phyloP scores from a whole-genome alignment of 2,888 invertebrate species.

The Microplitis deprimator region DNA sequence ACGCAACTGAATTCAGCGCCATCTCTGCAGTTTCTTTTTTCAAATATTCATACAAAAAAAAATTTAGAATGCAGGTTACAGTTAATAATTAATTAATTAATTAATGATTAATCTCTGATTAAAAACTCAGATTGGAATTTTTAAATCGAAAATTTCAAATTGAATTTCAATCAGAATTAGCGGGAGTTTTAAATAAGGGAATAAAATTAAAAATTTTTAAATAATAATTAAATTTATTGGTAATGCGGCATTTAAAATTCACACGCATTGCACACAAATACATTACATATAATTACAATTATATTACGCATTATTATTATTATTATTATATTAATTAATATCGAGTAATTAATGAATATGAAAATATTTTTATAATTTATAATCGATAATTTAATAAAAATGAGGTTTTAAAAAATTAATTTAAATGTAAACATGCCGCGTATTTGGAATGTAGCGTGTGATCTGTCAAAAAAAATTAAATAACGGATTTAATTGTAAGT shows the following conservation, averaged over 20 bases:
- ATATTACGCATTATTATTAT: neutral
- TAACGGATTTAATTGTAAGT: neutral
- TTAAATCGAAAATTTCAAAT: no score
- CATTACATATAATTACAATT: neutral
- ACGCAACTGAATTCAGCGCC: no score
- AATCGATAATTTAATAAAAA: neutral
- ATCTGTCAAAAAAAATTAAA: neutral
- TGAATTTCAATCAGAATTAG: no score
- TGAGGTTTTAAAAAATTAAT: neutral
- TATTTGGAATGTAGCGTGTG: conserved; percentile 1
- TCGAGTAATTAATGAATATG: neutral
- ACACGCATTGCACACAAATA: neutral
- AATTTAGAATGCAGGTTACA: no score
- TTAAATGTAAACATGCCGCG: neutral
- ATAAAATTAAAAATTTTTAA: neutral
- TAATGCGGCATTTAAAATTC: neutral
- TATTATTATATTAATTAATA: neutral
- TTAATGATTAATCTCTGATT: no score
- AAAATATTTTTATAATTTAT: neutral
- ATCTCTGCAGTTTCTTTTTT: no score
- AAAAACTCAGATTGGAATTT: no score
- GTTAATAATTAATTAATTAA: no score
- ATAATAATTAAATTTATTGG: neutral
- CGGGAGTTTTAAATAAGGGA: neutral
- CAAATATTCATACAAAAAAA: no score